A percentile compares a stretch with the other conserved stretches of the same genome.
Evolutionary conservation across 2,797 vertebrate genomes (phyloP).

Genomic region (Chrosomus eos): DNA sequence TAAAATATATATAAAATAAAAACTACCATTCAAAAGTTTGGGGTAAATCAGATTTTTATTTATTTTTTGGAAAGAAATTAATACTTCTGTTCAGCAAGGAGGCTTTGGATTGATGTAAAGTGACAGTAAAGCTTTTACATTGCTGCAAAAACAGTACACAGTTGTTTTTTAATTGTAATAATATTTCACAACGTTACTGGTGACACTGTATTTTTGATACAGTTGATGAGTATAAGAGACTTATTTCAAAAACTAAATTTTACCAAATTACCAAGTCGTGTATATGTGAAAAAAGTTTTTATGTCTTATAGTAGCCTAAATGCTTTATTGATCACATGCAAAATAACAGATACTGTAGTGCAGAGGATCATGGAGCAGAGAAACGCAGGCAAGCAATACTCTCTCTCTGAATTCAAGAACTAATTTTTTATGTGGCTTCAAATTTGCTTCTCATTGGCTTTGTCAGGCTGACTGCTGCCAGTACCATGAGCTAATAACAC

Average conservation of each 20-base stretch:
- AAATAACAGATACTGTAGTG: background rate
- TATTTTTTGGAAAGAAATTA: too few relatives aligned
- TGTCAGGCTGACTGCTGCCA: slow-evolving; percentile 30
- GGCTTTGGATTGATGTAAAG: too few relatives aligned
- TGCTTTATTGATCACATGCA: background rate
- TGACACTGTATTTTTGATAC: too few relatives aligned
- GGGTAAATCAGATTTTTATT: too few relatives aligned
- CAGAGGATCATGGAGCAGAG: background rate
- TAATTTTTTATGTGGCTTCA: slow-evolving; percentile 3
- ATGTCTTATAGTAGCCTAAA: background rate
- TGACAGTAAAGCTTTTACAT: too few relatives aligned
- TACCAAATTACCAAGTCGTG: too few relatives aligned
- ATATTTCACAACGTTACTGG: too few relatives aligned
- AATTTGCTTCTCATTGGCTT: slow-evolving; percentile 8
- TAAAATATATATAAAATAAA: too few relatives aligned
- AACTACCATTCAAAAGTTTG: too few relatives aligned
- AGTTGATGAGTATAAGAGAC: background rate
- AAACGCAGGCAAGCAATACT: background rate
- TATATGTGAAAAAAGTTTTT: background rate
- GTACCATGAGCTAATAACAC: slow-evolving; percentile 52
- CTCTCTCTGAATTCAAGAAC: background rate
- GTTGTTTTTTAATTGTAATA: too few relatives aligned
- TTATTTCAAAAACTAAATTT: background rate
- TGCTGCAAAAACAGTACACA: too few relatives aligned
- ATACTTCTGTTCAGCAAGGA: too few relatives aligned